Conservation (phyloP, 2,888 invertebrate species). For the Iphiclides podalirius region DNA sequence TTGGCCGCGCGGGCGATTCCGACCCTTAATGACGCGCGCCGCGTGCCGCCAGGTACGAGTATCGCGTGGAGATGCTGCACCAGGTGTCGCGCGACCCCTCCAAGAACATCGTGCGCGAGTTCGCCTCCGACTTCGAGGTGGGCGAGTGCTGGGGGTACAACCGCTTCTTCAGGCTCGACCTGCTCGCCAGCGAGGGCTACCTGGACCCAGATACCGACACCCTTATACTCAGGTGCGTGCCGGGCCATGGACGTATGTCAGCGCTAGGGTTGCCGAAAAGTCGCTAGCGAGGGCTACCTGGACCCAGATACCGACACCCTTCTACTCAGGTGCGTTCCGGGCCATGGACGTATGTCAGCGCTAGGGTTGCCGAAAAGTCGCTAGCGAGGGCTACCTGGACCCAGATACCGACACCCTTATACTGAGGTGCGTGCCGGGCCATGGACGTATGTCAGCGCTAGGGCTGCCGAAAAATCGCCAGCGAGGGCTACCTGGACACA, state of each 20-base stretch:
- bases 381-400: conserved; percentile 94
- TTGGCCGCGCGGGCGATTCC: conserved; percentile 3
- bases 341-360: too few relatives aligned
- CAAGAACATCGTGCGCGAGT: conserved; percentile 95
- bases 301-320: conserved; percentile 91
- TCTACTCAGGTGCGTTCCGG: conserved; percentile 83
- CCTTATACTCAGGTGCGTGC: conserved; percentile 85
- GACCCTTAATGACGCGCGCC: not conserved
- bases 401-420: conserved; percentile 91
- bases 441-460: not conserved
- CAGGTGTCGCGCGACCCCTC: conserved; percentile 90
- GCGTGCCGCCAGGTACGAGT: conserved; percentile 86
- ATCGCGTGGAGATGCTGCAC: conserved; percentile 96
- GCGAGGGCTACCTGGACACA: conserved; percentile 93
- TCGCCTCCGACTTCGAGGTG: conserved; percentile 97
- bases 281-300: conserved; percentile 94
- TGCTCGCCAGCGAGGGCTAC: conserved; percentile 94
- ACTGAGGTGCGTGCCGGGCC: conserved; percentile 80
- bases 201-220: conserved; percentile 91
- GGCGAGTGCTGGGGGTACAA: conserved; percentile 99
- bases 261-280: not conserved
- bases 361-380: too few relatives aligned
- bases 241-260: not conserved
- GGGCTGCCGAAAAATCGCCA: conserved; percentile 82
- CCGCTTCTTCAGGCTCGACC: conserved; percentile 93